Percentiles rank a stretch among this genome's conserved stretches.
Conservation (phyloP, 2,797 vertebrate species). For the Macropodus opercularis region DNA sequence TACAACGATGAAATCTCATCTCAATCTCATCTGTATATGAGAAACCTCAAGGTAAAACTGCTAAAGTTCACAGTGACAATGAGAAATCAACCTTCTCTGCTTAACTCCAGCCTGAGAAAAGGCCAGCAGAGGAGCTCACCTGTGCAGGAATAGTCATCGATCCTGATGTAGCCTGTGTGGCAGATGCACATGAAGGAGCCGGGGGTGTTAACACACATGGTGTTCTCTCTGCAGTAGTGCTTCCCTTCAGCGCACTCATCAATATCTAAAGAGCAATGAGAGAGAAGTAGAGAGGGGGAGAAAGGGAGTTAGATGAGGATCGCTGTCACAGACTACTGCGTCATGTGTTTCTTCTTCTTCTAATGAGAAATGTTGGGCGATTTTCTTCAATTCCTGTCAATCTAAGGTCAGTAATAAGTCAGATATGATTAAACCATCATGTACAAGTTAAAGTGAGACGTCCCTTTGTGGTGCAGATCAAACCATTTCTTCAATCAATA, state of each 20-base stretch:
- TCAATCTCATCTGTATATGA: not conserved
- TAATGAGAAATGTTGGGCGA: not conserved
- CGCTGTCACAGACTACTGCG: not conserved
- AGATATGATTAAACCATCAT: not conserved
- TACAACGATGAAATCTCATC: not conserved
- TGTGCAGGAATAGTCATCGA: constrained; percentile 96
- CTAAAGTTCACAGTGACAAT: constrained; percentile 3
- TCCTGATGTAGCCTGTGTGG: constrained; percentile 92
- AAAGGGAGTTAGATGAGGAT: constrained; percentile 28
- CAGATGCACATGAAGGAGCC: constrained; percentile 97
- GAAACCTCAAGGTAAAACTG: constrained; percentile 15
- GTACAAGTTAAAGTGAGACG: not conserved
- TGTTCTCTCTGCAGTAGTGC: constrained; percentile 95
- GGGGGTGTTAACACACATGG: constrained; percentile 92
- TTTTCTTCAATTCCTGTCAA: not conserved
- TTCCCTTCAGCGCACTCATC: constrained; percentile 94
- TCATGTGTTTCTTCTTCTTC: not conserved
- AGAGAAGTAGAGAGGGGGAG: not conserved
- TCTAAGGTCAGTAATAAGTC: not conserved
- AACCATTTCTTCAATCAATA: constrained; percentile 13
- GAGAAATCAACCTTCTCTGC: not conserved
- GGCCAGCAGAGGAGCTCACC: constrained; percentile 79
- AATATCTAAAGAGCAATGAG: constrained; percentile 80
- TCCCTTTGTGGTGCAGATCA: constrained; percentile 9
- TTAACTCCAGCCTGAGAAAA: constrained; percentile 31